These are phyloP conservation scores for Gephyroberyx darwinii DNA, from an alignment of 2,797 vertebrate species.

Conservation along the genomic window DNA sequence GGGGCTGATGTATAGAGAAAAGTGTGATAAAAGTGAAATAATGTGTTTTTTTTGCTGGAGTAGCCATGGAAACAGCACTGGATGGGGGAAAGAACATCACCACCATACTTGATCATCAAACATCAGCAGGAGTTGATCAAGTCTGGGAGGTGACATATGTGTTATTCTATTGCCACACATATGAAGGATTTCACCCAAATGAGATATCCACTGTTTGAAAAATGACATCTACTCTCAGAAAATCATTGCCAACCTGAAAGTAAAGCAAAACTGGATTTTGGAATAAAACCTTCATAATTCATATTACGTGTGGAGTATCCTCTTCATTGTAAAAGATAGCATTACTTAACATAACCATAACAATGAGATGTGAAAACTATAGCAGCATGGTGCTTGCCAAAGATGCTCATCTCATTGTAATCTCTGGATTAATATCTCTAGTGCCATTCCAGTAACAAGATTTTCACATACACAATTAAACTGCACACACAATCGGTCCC, in stretches of 20 bases:
- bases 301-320: background rate
- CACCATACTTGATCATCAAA: slow-evolving; percentile 11
- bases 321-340: background rate
- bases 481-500: background rate
- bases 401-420: background rate
- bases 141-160: background rate
- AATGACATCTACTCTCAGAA: background rate
- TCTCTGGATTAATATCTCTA: background rate
- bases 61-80: slow-evolving; percentile 3
- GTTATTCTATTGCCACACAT: background rate
- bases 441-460: background rate
- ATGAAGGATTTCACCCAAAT: background rate
- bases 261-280: background rate
- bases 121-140: slow-evolving; percentile 30
- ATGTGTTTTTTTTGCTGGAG: too few relatives aligned
- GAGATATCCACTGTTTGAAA: background rate
- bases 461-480: background rate
- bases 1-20: too few relatives aligned
- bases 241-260: background rate
- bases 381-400: too few relatives aligned
- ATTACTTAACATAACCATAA: too few relatives aligned
- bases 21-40: too few relatives aligned
- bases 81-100: slow-evolving; percentile 11
- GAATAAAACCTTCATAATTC: background rate
- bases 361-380: too few relatives aligned